phyloP scores from a whole-genome alignment of 2,113 vertebrate genomes.

The Montifringilla adamsi region DNA sequence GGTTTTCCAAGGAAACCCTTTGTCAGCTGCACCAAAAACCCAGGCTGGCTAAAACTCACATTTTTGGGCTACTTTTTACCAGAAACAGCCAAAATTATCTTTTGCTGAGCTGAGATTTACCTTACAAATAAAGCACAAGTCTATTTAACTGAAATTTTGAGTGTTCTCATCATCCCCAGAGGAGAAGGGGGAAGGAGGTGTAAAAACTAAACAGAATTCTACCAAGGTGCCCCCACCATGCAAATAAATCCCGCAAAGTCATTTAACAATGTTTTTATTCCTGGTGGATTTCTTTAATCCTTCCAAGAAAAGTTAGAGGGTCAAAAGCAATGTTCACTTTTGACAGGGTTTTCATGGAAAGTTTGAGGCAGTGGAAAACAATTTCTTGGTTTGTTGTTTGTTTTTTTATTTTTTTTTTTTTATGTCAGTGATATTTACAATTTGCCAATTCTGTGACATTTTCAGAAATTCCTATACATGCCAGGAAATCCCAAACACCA shows the following conservation, averaged over 20 bases:
- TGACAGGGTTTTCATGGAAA: constrained; percentile 46
- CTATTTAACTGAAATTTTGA: no score
- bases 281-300: neutral
- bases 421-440: constrained; percentile 36
- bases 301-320: neutral
- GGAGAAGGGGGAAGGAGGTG: no score
- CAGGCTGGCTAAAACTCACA: neutral
- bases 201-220: neutral
- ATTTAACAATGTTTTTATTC: neutral
- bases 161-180: neutral
- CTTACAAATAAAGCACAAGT: neutral
- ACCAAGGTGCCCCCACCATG: neutral
- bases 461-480: neutral
- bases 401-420: neutral
- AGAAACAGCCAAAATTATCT: neutral
- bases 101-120: neutral
- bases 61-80: neutral
- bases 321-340: constrained; percentile 4
- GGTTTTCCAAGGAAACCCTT: neutral
- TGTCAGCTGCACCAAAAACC: neutral
- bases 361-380: constrained; percentile 63
- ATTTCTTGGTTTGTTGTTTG: neutral
- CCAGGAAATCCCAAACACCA: constrained; percentile 31
- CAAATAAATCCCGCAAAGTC: neutral
- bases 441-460: constrained; percentile 61